Evolutionary conservation across 2,113 vertebrate species (phyloP).

Genomic region (Hyperoodon ampullatus): DNA sequence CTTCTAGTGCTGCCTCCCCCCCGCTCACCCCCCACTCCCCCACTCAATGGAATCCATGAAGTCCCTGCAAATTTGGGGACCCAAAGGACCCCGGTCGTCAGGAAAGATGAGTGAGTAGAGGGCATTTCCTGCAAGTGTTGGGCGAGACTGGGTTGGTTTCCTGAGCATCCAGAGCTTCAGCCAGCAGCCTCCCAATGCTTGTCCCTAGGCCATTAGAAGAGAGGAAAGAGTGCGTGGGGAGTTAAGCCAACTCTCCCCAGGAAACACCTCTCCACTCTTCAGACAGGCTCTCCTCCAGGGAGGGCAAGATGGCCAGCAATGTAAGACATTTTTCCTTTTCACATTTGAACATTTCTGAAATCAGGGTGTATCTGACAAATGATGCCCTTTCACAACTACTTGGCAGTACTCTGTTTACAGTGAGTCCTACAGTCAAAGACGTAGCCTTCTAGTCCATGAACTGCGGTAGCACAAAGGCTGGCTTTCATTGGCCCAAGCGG

Average conservation of each 20-base stretch:
- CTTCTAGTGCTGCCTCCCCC: not conserved
- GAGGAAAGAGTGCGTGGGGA: fast-evolving
- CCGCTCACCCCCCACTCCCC: no score
- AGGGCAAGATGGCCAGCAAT: not conserved
- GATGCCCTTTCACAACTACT: not conserved
- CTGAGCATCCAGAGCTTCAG: not conserved
- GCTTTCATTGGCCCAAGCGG: not conserved
- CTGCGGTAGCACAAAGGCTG: fast-evolving
- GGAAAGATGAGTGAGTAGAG: not conserved
- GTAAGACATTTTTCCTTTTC: not conserved
- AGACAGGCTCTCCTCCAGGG: not conserved
- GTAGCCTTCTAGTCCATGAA: not conserved
- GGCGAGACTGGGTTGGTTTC: not conserved
- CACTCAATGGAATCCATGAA: not conserved
- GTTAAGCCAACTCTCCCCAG: not conserved
- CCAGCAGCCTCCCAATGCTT: not conserved
- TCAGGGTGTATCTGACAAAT: not conserved
- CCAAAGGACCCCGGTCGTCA: not conserved
- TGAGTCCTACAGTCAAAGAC: not conserved
- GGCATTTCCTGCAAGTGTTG: not conserved
- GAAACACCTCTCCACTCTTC: not conserved
- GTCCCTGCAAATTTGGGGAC: not conserved
- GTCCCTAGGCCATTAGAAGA: not conserved
- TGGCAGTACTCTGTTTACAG: not conserved
- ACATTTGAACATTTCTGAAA: not conserved